phyloP scores from a whole-genome alignment of 2,888 invertebrate genomes.

The Tryphoninae sp. region DNA sequence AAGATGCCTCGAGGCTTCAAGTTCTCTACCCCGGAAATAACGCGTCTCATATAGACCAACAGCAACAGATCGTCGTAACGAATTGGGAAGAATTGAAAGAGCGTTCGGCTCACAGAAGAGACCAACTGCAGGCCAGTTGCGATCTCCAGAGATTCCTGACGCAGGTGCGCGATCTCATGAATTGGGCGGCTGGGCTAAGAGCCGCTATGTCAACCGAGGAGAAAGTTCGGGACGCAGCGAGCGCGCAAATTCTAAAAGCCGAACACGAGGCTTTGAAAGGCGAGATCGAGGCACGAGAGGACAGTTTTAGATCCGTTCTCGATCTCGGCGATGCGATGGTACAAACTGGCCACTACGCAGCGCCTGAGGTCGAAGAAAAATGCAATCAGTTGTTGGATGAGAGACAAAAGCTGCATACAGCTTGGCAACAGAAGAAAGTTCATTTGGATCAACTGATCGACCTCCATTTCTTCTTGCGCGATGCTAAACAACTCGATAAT shows the following conservation, averaged over 20 bases:
- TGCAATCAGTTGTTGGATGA: constrained; percentile 90
- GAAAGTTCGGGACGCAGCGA: constrained; percentile 90
- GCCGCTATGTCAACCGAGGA: constrained; percentile 90
- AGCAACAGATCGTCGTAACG: constrained; percentile 92
- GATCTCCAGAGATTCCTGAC: constrained; percentile 95
- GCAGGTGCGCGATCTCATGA: constrained; percentile 92
- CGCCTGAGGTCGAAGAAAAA: constrained; percentile 90
- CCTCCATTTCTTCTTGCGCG: constrained; percentile 96
- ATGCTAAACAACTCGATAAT: constrained; percentile 95
- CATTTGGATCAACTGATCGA: constrained; percentile 95
- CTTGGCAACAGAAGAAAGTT: constrained; percentile 95
- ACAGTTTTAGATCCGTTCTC: constrained; percentile 88
- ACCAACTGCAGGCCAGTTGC: constrained; percentile 92
- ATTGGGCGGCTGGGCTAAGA: constrained; percentile 92
- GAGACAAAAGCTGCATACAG: constrained; percentile 89
- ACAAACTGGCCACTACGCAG: constrained; percentile 91
- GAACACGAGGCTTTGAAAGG: constrained; percentile 92
- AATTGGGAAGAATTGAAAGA: constrained; percentile 95
- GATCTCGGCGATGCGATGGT: constrained; percentile 92
- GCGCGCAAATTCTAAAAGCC: constrained; percentile 90
- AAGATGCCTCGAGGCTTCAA: constrained; percentile 94
- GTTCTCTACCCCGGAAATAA: constrained; percentile 95
- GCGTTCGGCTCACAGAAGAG: constrained; percentile 89
- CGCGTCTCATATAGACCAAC: constrained; percentile 93
- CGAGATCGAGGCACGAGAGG: constrained; percentile 95